Evolutionary conservation across 2,888 invertebrate species (phyloP).

Genomic region (Biston stratarius): DNA sequence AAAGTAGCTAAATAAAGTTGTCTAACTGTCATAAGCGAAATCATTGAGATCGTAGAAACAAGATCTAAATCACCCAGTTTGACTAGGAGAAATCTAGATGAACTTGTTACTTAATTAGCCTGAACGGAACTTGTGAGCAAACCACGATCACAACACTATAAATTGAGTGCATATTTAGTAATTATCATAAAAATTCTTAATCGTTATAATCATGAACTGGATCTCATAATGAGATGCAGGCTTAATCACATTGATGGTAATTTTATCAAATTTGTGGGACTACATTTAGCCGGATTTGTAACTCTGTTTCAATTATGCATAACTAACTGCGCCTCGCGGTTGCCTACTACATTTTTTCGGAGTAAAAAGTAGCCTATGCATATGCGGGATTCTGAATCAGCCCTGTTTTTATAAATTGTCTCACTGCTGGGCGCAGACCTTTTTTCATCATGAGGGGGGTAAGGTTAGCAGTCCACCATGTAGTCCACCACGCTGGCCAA

Average conservation of each 20-base stretch:
- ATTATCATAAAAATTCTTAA: conserved; percentile 41
- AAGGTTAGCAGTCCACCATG: too few relatives aligned
- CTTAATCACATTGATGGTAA: conserved; percentile 36
- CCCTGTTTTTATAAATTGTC: too few relatives aligned
- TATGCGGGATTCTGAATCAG: too few relatives aligned
- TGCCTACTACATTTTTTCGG: too few relatives aligned
- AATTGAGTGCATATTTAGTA: conserved; percentile 23
- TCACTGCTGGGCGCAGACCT: too few relatives aligned
- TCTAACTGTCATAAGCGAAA: conserved; percentile 7
- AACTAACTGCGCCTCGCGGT: neutral
- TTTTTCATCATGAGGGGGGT: too few relatives aligned
- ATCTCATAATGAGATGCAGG: conserved; percentile 36
- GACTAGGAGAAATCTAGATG: conserved; percentile 31
- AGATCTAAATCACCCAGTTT: conserved; percentile 21
- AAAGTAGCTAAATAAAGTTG: conserved; percentile 6
- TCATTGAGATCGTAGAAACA: conserved; percentile 13
- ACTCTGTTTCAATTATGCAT: neutral
- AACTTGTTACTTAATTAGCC: conserved; percentile 30
- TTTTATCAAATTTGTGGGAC: conserved; percentile 23
- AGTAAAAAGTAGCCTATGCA: too few relatives aligned
- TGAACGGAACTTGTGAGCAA: conserved; percentile 20
- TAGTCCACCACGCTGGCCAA: too few relatives aligned
- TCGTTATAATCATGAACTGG: conserved; percentile 39
- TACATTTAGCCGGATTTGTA: neutral
- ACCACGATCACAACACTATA: conserved; percentile 25